phyloP scores from a whole-genome alignment of 2,113 vertebrate species.

The Cyanoramphus novaezelandiae region DNA sequence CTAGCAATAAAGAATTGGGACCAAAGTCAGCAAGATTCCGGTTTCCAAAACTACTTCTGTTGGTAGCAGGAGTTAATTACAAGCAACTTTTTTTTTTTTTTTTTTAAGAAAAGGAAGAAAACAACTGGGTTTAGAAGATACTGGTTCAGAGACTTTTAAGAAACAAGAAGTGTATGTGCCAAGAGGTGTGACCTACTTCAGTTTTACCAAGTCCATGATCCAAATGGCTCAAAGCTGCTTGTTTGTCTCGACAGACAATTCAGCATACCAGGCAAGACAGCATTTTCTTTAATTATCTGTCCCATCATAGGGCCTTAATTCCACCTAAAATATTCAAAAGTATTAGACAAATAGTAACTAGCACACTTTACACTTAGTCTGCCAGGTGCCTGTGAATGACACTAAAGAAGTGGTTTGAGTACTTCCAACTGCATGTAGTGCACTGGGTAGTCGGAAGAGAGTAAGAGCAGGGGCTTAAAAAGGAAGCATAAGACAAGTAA shows the following conservation, averaged over 20 bases:
- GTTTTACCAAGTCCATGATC: background rate
- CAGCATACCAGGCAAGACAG: background rate
- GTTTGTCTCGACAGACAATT: background rate
- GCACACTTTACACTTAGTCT: background rate
- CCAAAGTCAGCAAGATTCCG: background rate
- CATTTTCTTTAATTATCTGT: background rate
- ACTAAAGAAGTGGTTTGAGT: background rate
- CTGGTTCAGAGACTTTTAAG: background rate
- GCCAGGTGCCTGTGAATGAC: background rate
- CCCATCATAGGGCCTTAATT: background rate
- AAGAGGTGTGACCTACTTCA: background rate
- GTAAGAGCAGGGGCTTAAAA: background rate
- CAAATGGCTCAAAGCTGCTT: background rate
- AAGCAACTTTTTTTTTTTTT: background rate
- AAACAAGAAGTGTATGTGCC: background rate
- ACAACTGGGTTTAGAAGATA: background rate
- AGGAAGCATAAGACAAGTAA: background rate
- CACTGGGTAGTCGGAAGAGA: background rate
- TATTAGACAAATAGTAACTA: background rate
- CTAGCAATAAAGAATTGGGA: rapidly evolving
- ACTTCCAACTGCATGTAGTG: rapidly evolving
- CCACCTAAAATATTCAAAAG: background rate
- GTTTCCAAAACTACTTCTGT: background rate
- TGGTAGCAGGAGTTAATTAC: background rate
- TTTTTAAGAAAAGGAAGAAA: background rate